These are phyloP conservation scores for Amblyjoppa proteus DNA, from an alignment of 2,888 invertebrate genomes.

Conservation along the genomic window DNA sequence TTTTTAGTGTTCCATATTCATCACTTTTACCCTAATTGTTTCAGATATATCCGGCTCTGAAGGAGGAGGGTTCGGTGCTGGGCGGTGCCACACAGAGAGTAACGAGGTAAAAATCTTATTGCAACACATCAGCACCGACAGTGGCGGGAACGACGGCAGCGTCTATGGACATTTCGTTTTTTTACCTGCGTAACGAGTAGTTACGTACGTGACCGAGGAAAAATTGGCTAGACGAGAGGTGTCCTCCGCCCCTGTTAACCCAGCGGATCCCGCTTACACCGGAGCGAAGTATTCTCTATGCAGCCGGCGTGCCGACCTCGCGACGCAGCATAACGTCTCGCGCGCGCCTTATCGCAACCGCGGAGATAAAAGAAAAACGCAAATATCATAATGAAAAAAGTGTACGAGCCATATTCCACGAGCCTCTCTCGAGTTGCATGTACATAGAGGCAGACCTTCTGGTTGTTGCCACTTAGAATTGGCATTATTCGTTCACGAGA, in stretches of 20 bases:
- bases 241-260: slow-evolving; percentile 46
- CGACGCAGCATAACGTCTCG: slow-evolving; percentile 5
- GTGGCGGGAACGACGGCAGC: background rate
- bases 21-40: slow-evolving; percentile 52
- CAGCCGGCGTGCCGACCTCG: slow-evolving; percentile 24
- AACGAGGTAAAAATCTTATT: slow-evolving; percentile 78
- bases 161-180: slow-evolving; percentile 40
- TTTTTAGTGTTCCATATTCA: too few species aligned
- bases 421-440: background rate
- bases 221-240: slow-evolving; percentile 12
- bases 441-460: slow-evolving; percentile 20
- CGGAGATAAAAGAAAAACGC: slow-evolving; percentile 39
- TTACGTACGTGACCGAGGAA: slow-evolving; percentile 43
- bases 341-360: slow-evolving; percentile 18
- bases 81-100: slow-evolving; percentile 83
- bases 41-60: slow-evolving; percentile 82
- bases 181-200: slow-evolving; percentile 38
- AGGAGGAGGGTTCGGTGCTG: slow-evolving; percentile 82
- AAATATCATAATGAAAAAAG: slow-evolving; percentile 9
- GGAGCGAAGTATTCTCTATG: slow-evolving; percentile 29
- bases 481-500: slow-evolving; percentile 29
- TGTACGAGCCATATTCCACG: slow-evolving; percentile 4
- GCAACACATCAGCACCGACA: background rate
- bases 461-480: slow-evolving; percentile 4
- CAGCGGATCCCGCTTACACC: slow-evolving; percentile 23